These are phyloP conservation scores for Sussaba pulchella DNA, from an alignment of 2,888 invertebrate genomes.

Conservation along the genomic window DNA sequence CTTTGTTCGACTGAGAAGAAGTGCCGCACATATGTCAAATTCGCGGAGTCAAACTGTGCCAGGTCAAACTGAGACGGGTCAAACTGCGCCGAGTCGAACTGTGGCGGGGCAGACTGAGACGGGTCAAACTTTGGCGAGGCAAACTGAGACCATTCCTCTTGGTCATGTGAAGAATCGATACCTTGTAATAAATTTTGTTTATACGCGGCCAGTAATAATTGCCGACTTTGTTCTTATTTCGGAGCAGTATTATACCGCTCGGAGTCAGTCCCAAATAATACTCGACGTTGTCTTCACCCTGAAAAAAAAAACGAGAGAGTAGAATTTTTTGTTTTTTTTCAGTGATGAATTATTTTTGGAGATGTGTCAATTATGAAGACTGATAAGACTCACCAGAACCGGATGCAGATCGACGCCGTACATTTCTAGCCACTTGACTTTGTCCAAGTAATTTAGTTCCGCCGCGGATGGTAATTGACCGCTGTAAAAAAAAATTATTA, in stretches of 20 bases:
- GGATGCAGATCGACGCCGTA: constrained; percentile 99
- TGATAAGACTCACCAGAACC: constrained; percentile 91
- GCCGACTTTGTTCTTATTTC: constrained; percentile 98
- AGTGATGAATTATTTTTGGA: neutral
- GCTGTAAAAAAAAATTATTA: constrained; percentile 86
- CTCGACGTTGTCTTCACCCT: constrained; percentile 98
- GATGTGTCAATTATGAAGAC: constrained; percentile 2
- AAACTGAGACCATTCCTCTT: too few relatives aligned
- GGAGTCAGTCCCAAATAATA: constrained; percentile 98
- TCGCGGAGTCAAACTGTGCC: too few relatives aligned
- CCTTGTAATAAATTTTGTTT: constrained; percentile 97
- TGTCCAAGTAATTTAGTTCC: constrained; percentile 97
- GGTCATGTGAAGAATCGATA: too few relatives aligned
- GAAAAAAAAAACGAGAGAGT: constrained; percentile 73
- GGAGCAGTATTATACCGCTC: constrained; percentile 96
- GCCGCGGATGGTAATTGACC: constrained; percentile 96
- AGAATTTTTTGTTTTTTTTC: too few relatives aligned
- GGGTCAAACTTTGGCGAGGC: too few relatives aligned
- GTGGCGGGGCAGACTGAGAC: too few relatives aligned
- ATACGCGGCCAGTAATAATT: constrained; percentile 99
- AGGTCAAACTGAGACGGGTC: too few relatives aligned
- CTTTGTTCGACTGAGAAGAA: too few relatives aligned
- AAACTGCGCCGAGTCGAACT: too few relatives aligned
- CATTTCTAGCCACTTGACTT: constrained; percentile 99
- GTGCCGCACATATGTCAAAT: too few relatives aligned